Evolutionary conservation across 2,113 vertebrate species (phyloP), one percentile per base, ranked within the genome.

Genomic region (Gopherus evgoodei): DNA sequence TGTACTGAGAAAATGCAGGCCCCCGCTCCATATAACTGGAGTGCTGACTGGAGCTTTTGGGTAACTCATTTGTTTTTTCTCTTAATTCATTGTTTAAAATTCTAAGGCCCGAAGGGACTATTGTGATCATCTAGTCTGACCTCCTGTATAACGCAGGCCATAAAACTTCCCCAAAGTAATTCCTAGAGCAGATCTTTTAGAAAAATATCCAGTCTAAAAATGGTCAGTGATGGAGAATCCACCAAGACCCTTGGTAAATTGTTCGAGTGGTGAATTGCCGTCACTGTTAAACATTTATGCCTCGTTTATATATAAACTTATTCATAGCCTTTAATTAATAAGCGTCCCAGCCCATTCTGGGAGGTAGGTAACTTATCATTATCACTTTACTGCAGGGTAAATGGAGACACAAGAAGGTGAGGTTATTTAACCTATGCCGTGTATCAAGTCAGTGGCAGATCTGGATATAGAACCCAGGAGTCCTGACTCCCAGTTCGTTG

Each of bases 31-130:
- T 96, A 97, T 69, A 98, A 96, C 84, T 98, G 98, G 98, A 98
- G 96, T 87, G 85, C 97, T 88, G 98, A 98, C 93, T 98, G 98
- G 98, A 98, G 95, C 93, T 98, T 98, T 97, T 98, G 98, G 98
- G 98, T 98, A 98, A 95, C 90, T 6, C 8, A 85, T 24, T 93
- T 8, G 57, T 76, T 91, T 87, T 35, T 47, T 53, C 82, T 42
- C 6, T 22, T 53, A 54, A 81, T 81, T 81, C 50, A 35, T 76
- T 81, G 75, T 86, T 47, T 35, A 10, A 29, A 12, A 47, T 80
- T 50, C 78, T 14, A 80, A 49, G 47, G 25, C 29, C 44, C 2
- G 12, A 31, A 31, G 27, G 29, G 44, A 80, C 42, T 17, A 13
- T 21, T 21, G 16, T 38, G 65, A 72, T n/a, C n/a, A 38, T 72